A percentile compares a stretch with the other conserved stretches of the same genome.
phyloP scores from a whole-genome alignment of 2,113 vertebrate species.

The Phylloscopus trochilus region DNA sequence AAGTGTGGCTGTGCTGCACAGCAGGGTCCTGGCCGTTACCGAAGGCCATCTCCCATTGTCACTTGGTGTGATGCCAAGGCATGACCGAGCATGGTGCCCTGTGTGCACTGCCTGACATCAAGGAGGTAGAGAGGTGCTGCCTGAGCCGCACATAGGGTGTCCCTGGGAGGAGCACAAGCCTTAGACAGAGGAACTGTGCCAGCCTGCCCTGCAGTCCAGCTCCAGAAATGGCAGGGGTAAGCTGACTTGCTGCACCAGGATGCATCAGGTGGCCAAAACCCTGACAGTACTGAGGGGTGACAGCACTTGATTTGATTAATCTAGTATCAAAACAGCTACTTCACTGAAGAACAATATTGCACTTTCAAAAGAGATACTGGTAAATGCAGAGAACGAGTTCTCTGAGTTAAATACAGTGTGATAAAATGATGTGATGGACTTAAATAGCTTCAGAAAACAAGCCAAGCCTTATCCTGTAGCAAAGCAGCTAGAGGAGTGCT shows the following conservation, averaged over 20 bases:
- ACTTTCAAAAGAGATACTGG: not conserved
- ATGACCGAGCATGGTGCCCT: fast-evolving
- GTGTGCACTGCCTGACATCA: not conserved
- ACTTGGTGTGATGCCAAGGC: fast-evolving
- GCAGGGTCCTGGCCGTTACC: fast-evolving
- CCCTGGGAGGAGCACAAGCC: fast-evolving
- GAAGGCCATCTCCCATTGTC: not conserved
- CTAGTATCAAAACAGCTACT: not conserved
- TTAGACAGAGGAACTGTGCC: not conserved
- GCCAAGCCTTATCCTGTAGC: not conserved
- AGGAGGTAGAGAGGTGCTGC: not conserved
- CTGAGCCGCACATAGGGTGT: not conserved
- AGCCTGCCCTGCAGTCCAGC: not conserved
- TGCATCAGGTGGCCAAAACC: not conserved
- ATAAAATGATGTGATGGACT: not conserved
- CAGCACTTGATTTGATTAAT: not conserved
- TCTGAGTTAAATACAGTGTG: not conserved
- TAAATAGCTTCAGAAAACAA: not conserved
- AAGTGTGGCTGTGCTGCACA: not conserved
- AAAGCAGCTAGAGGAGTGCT: not conserved
- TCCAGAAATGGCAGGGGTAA: not conserved
- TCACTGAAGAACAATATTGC: not conserved
- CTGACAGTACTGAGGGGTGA: fast-evolving
- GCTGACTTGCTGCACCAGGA: fast-evolving
- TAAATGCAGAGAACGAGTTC: not conserved